Evolutionary conservation across 2,888 invertebrate species (phyloP).

Genomic region (Morinoia aosen): DNA sequence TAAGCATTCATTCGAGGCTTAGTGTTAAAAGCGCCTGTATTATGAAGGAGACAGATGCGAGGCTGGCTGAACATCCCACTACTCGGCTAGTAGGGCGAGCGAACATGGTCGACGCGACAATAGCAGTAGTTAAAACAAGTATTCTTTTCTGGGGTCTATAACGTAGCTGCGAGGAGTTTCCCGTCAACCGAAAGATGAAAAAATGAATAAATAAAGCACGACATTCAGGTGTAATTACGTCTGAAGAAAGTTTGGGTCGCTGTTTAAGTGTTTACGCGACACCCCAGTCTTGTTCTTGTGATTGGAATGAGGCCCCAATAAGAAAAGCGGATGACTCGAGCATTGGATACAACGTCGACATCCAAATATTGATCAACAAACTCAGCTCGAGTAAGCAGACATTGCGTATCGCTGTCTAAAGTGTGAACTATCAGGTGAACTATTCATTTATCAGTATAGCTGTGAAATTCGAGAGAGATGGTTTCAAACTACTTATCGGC

Average conservation of each 20-base stretch:
- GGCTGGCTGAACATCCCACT: slow-evolving; percentile 13
- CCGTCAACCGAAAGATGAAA: not conserved
- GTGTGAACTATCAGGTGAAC: not conserved
- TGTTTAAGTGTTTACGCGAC: not conserved
- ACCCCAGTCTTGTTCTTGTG: not conserved
- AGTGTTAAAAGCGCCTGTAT: not conserved
- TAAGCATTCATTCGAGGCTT: slow-evolving; percentile 15
- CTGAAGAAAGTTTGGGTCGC: not conserved
- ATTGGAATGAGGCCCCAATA: not conserved
- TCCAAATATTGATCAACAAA: slow-evolving; percentile 17
- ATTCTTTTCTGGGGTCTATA: not conserved
- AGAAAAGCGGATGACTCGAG: not conserved
- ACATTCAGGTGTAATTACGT: not conserved
- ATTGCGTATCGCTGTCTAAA: slow-evolving; percentile 4
- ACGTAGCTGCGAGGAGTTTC: not conserved
- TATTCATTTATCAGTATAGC: not conserved
- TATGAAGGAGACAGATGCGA: not conserved
- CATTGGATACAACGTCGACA: not conserved
- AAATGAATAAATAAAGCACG: not conserved
- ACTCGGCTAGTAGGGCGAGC: not conserved
- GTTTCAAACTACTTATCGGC: not conserved
- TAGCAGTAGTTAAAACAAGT: not conserved
- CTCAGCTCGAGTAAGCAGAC: not conserved
- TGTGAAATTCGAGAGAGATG: not conserved
- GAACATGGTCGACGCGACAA: not conserved